Evolutionary conservation across 2,888 invertebrate genomes (phyloP), one percentile per base, ranked within the genome.

Genomic region (Ceriagrion tenellum): DNA sequence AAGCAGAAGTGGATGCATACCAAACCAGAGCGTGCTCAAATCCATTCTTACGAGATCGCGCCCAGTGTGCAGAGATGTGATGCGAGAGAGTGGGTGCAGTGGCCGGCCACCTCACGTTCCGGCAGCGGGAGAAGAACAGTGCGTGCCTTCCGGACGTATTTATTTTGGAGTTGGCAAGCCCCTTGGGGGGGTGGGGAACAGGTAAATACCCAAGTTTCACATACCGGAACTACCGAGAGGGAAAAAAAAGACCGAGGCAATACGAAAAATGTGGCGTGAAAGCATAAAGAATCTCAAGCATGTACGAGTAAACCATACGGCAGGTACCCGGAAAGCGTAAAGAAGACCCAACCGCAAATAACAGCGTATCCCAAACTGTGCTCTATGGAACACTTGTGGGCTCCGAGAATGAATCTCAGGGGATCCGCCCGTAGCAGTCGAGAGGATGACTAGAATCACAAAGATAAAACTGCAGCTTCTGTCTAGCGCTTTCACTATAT

Each of bases 181-280:
- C 8, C 35, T 18, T n/a, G n/a, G n/a, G n/a, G n/a, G n/a, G n/a
- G n/a, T n/a, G 10, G 12, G 81, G 35, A 0, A 30, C 81, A 81
- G 81, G 81, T 81, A 81, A 81, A 81, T 81, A 81, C 18, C 81
- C 81, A 35, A 35, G 35, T 81, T 81, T 35, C 81, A 81, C 81
- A 30, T 81, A 81, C 81, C 30, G 81, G 13, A 81, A 69, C n/a
- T 0, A 4, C n/a, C n/a, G n/a, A 4, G 16, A 35, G 18, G 26
- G 35, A 81, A 35, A 18, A 30, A n/a, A 47, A 47, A 35, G 81
- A 35, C 81, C 30, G 13, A 6, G 35, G 3, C 16, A 81, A 47
- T 8, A 47, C 47, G 47, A 47, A 69, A 81, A 81, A 81, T 35
- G 81, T 26, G 81, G 1, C 35, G 18, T 6, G 30, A 81, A 59